Percentiles rank a stretch among this genome's conserved stretches.
These are phyloP conservation scores for Chrysomallon squamiferum DNA, from an alignment of 1,140 invertebrate species.

Conservation along the genomic window DNA sequence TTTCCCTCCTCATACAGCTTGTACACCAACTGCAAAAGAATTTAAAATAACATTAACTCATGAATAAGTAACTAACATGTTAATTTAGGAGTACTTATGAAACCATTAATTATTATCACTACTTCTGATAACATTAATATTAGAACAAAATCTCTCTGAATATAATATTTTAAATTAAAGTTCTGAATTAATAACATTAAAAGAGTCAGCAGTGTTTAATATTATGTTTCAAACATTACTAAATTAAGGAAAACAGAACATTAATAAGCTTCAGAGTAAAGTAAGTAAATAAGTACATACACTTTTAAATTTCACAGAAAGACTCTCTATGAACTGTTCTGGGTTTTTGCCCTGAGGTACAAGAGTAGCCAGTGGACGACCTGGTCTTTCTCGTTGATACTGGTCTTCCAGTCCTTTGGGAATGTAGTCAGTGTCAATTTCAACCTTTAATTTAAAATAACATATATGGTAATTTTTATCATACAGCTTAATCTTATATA, in stretches of 20 bases:
- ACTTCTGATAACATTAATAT: no score
- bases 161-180: background rate
- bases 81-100: background rate
- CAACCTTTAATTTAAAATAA: conserved; percentile 29
- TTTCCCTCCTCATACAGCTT: conserved; percentile 52
- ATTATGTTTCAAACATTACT: background rate
- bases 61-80: no score
- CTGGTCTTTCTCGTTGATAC: conserved; percentile 34
- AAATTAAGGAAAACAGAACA: background rate
- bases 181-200: background rate
- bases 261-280: background rate
- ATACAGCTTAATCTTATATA: no score
- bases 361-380: conserved; percentile 31
- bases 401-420: conserved; percentile 35
- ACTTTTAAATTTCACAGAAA: conserved; percentile 50
- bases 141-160: background rate
- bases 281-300: conserved; percentile 38
- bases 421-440: conserved; percentile 49
- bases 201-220: background rate
- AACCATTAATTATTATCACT: background rate
- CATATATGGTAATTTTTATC: no score
- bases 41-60: conserved; percentile 2
- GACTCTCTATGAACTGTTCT: conserved; percentile 39
- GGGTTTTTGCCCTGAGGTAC: conserved; percentile 44
- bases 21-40: conserved; percentile 48